Conservation (phyloP, 2,113 vertebrate species). For the Esox niger region DNA sequence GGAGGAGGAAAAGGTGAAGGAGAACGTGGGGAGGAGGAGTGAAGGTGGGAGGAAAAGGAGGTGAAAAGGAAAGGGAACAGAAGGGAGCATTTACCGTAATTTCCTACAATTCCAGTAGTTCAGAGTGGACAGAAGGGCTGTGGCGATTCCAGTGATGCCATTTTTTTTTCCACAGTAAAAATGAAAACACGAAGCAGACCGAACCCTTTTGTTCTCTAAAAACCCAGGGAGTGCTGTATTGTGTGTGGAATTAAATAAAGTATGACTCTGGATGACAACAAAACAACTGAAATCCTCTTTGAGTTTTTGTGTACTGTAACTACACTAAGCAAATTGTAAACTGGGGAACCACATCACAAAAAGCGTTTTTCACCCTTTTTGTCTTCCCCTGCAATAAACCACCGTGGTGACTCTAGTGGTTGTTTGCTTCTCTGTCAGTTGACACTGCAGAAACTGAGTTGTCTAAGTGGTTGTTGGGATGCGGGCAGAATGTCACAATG, state of each 20-base stretch:
- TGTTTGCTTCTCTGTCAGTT: constrained; percentile 32
- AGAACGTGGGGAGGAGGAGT: not conserved
- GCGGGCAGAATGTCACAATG: constrained; percentile 53
- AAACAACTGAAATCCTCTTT: too few species aligned
- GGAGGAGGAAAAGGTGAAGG: not conserved
- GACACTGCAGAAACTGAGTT: constrained; percentile 33
- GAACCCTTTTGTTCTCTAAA: too few species aligned
- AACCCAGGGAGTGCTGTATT: too few species aligned
- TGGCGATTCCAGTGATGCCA: too few species aligned
- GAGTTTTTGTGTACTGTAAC: too few species aligned
- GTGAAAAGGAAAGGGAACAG: not conserved
- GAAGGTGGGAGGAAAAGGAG: not conserved
- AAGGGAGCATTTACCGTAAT: too few species aligned
- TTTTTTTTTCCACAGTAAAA: too few species aligned
- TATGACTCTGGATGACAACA: too few species aligned
- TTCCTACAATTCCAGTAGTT: too few species aligned
- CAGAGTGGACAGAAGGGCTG: too few species aligned
- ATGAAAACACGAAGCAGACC: too few species aligned
- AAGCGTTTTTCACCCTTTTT: constrained; percentile 34
- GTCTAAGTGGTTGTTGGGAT: constrained; percentile 35
- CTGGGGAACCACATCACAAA: not conserved
- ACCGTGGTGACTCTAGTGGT: constrained; percentile 25
- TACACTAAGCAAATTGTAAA: not conserved
- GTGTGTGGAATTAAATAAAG: not conserved
- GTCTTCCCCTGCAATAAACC: constrained; percentile 41